Base-by-base conservation (phyloP, 2,888 invertebrate species). In the Brachyptera risi region DNA sequence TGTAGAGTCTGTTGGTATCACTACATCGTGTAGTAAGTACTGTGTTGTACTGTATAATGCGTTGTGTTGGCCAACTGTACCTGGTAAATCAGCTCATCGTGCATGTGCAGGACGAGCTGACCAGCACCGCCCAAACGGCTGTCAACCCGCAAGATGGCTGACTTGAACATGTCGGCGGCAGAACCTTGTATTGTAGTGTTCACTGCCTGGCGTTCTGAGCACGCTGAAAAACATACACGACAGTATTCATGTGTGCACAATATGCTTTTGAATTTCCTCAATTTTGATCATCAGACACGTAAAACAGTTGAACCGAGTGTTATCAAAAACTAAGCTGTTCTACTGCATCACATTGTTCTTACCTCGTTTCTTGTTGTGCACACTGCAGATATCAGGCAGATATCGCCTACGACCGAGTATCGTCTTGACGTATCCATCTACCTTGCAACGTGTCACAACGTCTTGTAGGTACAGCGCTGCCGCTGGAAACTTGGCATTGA, bases 171-270 rank as follows among this genome's bases (percentile, higher is more conserved):
- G 75, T 99, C 98, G 0, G 97, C 94, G 0, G 97, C 98, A 0
- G 97, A 95, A 0, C 97, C 98, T 78, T 99, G 98, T 57, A 99
- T 88, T 13, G 87, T 89, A 1, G 96, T 92, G 74, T 99, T 99
- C 0, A 99, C 84, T 13, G 96, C 96, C 79, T 97, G 96, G n/a
- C 98, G 82, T 75, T 96, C 95, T 0, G 94, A 91, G 78, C 93
- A 86, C 69, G 80, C 89, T 88, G 69, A 3, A 72, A 67, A 64
- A 63, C 59, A 47, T 58, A 58, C 35, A 57, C 21, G 60, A 58
- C 35, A 31, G 35, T 11, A 11, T 31, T 31, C 5, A 9, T 9
- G 35, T 11, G 11, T n/a, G n/a, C n/a, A n/a, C n/a, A n/a, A n/a
- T n/a, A n/a, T n/a, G n/a, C n/a, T n/a, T n/a, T n/a, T n/a, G n/a